Evolutionary conservation across 2,113 vertebrate species (phyloP).

Genomic region (Vimba vimba): DNA sequence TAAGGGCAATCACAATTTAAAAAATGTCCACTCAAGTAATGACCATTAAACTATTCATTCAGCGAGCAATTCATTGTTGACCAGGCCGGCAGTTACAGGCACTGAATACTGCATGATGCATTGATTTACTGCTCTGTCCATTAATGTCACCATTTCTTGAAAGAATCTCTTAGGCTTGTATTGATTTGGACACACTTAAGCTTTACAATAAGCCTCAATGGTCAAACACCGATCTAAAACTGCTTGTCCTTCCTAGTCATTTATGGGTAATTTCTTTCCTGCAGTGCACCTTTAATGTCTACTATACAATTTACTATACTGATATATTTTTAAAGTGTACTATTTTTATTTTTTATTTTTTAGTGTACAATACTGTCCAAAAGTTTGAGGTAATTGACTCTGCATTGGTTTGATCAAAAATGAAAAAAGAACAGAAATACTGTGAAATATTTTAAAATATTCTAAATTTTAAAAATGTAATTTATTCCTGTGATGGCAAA

Average conservation of each 20-base stretch:
- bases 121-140: constrained; percentile 60
- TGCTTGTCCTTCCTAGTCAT: neutral
- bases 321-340: neutral
- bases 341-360: neutral
- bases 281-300: neutral
- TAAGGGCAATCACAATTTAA: constrained; percentile 55
- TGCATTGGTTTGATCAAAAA: neutral
- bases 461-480: neutral
- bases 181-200: constrained; percentile 64
- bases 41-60: constrained; percentile 29
- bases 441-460: neutral
- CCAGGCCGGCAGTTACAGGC: constrained; percentile 14
- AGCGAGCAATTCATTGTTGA: constrained; percentile 46
- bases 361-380: neutral
- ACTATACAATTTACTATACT: neutral
- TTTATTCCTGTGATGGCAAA: neutral
- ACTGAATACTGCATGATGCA: constrained; percentile 44
- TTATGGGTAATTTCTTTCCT: constrained; percentile 18
- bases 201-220: constrained; percentile 22
- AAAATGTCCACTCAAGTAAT: constrained; percentile 17
- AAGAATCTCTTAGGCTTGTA: constrained; percentile 58
- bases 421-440: neutral
- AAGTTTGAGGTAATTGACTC: neutral
- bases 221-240: neutral
- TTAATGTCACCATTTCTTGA: constrained; percentile 58